A percentile compares a stretch with the other conserved stretches of the same genome.
Conservation (phyloP, 2,113 vertebrate genomes). For the Sylvia atricapilla region DNA sequence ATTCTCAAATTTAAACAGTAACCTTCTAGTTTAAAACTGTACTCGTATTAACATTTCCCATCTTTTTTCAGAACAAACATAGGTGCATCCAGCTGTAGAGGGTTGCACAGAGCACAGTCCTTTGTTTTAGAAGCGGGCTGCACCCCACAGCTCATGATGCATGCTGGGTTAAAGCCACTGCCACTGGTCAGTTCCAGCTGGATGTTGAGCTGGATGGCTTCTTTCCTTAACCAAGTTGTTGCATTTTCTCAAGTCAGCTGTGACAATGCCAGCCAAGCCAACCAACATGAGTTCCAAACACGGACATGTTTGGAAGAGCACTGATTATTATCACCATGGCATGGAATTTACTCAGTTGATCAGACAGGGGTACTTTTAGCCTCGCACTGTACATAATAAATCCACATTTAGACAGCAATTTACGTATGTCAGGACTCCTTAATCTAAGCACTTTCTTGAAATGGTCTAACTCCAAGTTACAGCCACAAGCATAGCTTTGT, state of each 20-base stretch:
- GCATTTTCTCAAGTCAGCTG: not conserved
- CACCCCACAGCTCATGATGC: not conserved
- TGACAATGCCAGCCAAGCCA: not conserved
- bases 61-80: not conserved
- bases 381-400: rapidly evolving
- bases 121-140: not conserved
- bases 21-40: not conserved
- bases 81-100: not conserved
- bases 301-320: not conserved
- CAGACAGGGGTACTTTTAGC: not conserved
- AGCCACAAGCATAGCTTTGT: not conserved
- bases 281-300: not conserved
- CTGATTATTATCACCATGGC: not conserved
- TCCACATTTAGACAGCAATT: not conserved
- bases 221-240: not conserved
- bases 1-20: not conserved
- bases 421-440: not conserved
- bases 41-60: not conserved
- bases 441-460: not conserved
- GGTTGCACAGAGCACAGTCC: not conserved
- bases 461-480: not conserved
- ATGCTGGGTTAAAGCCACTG: not conserved
- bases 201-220: not conserved
- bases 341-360: not conserved
- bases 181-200: not conserved